phyloP scores from a whole-genome alignment of 2,797 vertebrate genomes.

The Phoebastria nigripes region DNA sequence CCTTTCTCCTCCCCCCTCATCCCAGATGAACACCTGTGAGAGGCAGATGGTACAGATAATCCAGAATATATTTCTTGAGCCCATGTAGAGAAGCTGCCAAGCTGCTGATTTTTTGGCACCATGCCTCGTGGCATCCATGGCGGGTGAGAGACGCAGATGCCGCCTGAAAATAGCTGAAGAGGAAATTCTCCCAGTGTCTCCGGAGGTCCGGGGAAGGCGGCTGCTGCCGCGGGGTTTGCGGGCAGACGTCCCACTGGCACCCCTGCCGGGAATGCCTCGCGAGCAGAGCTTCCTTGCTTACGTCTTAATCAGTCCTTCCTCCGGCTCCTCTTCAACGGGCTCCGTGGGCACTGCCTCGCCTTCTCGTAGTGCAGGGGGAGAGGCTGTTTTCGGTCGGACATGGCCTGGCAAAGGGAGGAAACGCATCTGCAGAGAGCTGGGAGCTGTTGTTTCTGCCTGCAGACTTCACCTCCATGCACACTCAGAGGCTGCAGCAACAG shows the following conservation, averaged over 20 bases:
- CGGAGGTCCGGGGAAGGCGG: neutral
- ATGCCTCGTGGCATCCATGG: constrained; percentile 21
- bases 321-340: neutral
- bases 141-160: constrained; percentile 47
- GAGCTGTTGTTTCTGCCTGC: neutral
- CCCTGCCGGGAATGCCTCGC: neutral
- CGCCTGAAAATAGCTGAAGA: constrained; percentile 48
- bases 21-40: constrained; percentile 46
- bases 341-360: neutral
- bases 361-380: rapidly evolving
- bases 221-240: neutral
- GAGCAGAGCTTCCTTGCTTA: neutral
- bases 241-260: neutral
- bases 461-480: neutral
- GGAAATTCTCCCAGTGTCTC: constrained; percentile 45
- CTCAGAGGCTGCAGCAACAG: neutral
- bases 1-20: neutral
- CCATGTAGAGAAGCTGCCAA: constrained; percentile 47
- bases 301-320: neutral
- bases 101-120: constrained; percentile 62
- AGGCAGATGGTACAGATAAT: constrained; percentile 60
- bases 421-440: neutral
- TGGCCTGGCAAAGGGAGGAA: neutral
- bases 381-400: neutral
- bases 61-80: constrained; percentile 61